phyloP scores from a whole-genome alignment of 2,888 invertebrate species.

The Leucophenga maculata region DNA sequence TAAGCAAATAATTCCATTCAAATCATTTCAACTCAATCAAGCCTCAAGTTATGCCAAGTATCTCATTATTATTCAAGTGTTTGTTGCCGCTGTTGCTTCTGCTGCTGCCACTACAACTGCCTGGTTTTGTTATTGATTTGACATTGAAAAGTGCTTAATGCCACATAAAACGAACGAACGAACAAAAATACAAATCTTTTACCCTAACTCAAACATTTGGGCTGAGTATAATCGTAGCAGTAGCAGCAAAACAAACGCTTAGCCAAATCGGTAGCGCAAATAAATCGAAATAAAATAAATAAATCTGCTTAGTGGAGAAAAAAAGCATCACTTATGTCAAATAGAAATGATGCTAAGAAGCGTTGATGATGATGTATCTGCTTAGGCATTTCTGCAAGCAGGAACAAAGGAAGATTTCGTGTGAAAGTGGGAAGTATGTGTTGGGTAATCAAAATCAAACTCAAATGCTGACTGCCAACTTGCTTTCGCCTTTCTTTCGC shows the following conservation, averaged over 20 bases:
- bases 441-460: conserved; percentile 52
- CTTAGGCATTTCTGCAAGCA: neutral
- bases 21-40: too few species aligned
- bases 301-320: conserved; percentile 49
- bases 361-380: neutral
- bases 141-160: conserved; percentile 24
- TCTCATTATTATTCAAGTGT: too few species aligned
- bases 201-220: neutral
- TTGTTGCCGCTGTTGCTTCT: too few species aligned
- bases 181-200: neutral
- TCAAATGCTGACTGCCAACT: neutral
- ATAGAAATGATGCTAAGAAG: conserved; percentile 28
- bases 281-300: conserved; percentile 40
- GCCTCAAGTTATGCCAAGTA: too few species aligned
- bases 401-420: too few species aligned
- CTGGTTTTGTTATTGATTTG: conserved; percentile 29
- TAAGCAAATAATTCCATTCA: too few species aligned
- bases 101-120: too few species aligned
- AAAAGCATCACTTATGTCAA: conserved; percentile 46
- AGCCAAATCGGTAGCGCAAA: conserved; percentile 8
- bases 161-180: neutral
- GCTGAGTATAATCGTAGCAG: neutral
- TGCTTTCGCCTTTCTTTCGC: neutral
- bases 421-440: conserved; percentile 49
- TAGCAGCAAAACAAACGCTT: neutral